Conservation (phyloP, 2,797 vertebrate genomes). For the Xenops minutus region DNA sequence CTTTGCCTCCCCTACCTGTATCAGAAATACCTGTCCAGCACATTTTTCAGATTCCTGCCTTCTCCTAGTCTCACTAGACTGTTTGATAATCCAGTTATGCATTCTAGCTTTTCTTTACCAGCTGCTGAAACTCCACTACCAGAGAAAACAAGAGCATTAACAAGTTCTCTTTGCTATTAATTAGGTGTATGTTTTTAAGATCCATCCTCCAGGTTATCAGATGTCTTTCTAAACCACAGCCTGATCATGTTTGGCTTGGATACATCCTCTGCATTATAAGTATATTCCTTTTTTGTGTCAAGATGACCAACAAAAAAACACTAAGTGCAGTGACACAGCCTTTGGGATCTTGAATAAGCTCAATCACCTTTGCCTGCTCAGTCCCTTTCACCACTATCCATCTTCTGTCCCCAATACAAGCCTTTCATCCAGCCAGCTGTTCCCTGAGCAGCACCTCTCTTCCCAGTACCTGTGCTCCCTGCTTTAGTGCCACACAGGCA, state of each 20-base stretch:
- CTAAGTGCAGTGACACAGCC: background rate
- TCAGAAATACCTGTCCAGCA: background rate
- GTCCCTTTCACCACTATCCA: background rate
- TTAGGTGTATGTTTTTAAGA: background rate
- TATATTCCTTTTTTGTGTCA: background rate
- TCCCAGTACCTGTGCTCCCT: background rate
- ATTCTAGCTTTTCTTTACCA: background rate
- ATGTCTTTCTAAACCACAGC: background rate
- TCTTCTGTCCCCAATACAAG: background rate
- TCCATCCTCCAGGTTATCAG: background rate
- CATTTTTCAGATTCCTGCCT: background rate
- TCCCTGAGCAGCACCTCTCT: background rate
- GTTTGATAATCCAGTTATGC: accelerated
- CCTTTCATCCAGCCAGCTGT: background rate
- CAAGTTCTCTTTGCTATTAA: background rate
- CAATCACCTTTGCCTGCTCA: background rate
- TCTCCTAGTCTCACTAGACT: background rate
- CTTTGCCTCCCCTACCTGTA: background rate
- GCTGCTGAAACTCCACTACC: background rate
- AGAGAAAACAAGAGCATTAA: background rate
- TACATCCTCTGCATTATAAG: accelerated
- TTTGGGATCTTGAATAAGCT: background rate
- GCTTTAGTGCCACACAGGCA: background rate
- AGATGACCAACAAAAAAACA: background rate
- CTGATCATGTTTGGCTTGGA: background rate